A percentile compares a stretch with the other conserved stretches of the same genome.
Evolutionary conservation across 2,113 vertebrate genomes (phyloP).

Genomic region (Axis porcinus): DNA sequence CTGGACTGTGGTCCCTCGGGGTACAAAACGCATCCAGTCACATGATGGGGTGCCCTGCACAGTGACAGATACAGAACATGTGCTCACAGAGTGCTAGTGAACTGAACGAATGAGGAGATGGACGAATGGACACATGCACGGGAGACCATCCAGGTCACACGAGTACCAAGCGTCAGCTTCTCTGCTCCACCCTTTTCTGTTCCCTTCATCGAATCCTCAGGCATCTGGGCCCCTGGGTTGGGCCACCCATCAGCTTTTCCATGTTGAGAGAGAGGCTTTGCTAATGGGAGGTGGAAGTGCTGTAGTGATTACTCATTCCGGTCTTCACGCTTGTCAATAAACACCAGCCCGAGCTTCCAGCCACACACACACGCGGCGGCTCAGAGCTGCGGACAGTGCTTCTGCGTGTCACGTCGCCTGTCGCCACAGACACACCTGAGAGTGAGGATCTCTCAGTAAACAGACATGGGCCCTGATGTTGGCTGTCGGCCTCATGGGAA

Average conservation of each 20-base stretch:
- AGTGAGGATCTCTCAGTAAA: slow-evolving; percentile 24
- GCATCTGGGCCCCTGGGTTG: background rate
- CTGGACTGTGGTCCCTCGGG: background rate
- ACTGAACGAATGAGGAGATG: background rate
- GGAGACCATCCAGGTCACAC: background rate
- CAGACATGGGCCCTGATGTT: slow-evolving; percentile 35
- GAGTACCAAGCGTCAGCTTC: background rate
- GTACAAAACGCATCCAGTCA: background rate
- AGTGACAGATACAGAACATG: background rate
- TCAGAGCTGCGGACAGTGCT: background rate
- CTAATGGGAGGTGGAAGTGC: background rate
- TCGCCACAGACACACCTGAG: background rate
- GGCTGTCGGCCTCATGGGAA: background rate
- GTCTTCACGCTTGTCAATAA: slow-evolving; percentile 21
- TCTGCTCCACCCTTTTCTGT: background rate
- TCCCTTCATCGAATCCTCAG: background rate
- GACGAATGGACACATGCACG: background rate
- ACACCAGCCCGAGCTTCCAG: background rate
- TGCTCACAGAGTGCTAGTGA: background rate
- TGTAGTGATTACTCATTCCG: background rate
- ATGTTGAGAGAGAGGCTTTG: background rate
- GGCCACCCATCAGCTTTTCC: background rate
- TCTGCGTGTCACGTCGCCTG: background rate
- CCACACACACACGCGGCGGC: background rate
- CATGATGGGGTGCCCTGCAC: background rate